Base-by-base conservation (phyloP, 2,888 invertebrate genomes). In the Tridacna gigas region DNA sequence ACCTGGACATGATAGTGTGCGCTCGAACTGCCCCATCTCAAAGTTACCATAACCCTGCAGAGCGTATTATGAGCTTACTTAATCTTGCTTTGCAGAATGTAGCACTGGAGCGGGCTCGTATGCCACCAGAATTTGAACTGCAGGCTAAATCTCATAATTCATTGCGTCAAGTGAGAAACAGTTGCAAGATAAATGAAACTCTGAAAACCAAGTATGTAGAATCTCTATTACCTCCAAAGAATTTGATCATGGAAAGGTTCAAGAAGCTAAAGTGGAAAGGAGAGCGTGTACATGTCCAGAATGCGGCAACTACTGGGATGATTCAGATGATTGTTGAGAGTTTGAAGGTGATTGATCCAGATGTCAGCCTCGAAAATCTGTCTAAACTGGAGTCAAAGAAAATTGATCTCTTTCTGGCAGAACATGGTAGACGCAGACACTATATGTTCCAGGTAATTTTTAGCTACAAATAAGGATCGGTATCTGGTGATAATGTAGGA, bases 1-100 rank as follows among this genome's bases (percentile, higher is more conserved):
- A 88, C 51, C 65, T 88, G 20, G 88, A 88, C 69, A 60, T 85
- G 74, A 48, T 85, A 0, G 71, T 88, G 11, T 28, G 76, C 60
- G 83, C 60, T 5, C 56, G 88, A 26, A 85, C 81, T 28, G 80
- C 83, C 9, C 85, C 87, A n/a, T 73, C 47, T 22, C 61, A 69
- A 28, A 74, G 77, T 28, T 86, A 86, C 65, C 37, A 25, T 15
- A 84, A 87, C 65, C 84, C 82, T 37, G 86, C 82, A 20, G 80
- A 87, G 45, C 66, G 84, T 37, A 37, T 56, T 20, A 56, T 56
- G 56, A 56, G 82, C 25, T 5, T 80, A 18, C 45, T 85, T 0
- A 86, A 86, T 74, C 15, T 79, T 20, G 84, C 61, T 51, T 67
- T 86, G 25, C 84, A 86, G 56, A 69, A 84, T 77, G 74, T 66